Percentiles rank a stretch among this genome's conserved stretches.
Evolutionary conservation across 2,888 invertebrate species (phyloP).

Genomic region (Macrophya alboannulata): DNA sequence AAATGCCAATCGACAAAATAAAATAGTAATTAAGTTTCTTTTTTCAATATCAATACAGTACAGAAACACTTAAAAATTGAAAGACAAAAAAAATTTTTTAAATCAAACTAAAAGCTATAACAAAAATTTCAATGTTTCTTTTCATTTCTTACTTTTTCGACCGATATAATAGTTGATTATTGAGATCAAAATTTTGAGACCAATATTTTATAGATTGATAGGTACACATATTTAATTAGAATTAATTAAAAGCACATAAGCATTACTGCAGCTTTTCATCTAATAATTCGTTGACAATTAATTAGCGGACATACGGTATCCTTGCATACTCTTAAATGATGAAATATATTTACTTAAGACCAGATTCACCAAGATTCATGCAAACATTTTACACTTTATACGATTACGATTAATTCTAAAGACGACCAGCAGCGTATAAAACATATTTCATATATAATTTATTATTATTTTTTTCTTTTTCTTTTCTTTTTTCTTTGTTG

Average conservation of each 20-base stretch:
- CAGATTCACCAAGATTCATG: conserved; percentile 39
- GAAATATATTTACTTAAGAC: conserved; percentile 11
- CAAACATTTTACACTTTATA: conserved; percentile 67
- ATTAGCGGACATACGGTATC: neutral
- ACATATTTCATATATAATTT: conserved; percentile 76
- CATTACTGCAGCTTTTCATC: neutral
- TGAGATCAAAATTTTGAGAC: conserved; percentile 38
- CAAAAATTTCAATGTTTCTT: neutral
- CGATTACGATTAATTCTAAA: conserved; percentile 71
- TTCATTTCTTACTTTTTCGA: neutral
- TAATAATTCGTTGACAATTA: conserved; percentile 12
- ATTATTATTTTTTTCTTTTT: conserved; percentile 63
- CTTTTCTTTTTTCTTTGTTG: conserved; percentile 63
- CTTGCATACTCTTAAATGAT: neutral
- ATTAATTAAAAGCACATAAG: neutral
- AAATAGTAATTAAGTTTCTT: neutral
- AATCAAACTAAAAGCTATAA: neutral
- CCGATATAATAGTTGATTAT: conserved; percentile 7
- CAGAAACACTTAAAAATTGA: neutral
- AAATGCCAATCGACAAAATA: neutral
- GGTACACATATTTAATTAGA: neutral
- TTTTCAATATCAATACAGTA: neutral
- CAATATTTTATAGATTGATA: conserved; percentile 5
- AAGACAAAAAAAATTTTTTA: neutral
- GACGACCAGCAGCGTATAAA: conserved; percentile 79